Conservation (phyloP, 2,113 vertebrate species). For the Salminus brasiliensis region DNA sequence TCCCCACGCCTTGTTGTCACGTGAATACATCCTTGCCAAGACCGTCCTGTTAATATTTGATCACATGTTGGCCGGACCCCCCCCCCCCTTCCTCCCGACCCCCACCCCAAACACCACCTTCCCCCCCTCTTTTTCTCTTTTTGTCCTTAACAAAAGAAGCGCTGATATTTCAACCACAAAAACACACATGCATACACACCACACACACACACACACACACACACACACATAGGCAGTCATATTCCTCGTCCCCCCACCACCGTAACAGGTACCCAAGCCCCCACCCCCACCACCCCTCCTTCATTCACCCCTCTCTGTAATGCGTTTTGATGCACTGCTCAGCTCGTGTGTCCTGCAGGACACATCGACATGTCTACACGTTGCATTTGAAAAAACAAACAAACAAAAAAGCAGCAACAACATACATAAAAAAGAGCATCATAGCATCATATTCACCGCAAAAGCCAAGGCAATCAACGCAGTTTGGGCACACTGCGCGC, state of each 20-base stretch:
- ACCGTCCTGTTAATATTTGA: slow-evolving; percentile 86
- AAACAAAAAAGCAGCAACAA: slow-evolving; percentile 51
- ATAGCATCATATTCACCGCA: slow-evolving; percentile 28
- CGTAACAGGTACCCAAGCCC: slow-evolving; percentile 50
- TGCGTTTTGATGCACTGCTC: slow-evolving; percentile 57
- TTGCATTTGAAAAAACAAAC: slow-evolving; percentile 68
- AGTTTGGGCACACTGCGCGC: slow-evolving; percentile 49
- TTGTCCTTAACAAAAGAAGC: slow-evolving; percentile 75
- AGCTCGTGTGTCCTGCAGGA: too few relatives aligned
- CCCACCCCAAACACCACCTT: too few relatives aligned
- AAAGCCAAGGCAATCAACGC: slow-evolving; percentile 55
- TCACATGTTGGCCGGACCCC: slow-evolving; percentile 85
- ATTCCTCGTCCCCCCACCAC: slow-evolving; percentile 24
- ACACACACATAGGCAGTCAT: too few relatives aligned
- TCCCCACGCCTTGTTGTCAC: slow-evolving; percentile 87
- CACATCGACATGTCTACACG: slow-evolving; percentile 72
- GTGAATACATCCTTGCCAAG: slow-evolving; percentile 84
- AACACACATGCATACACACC: slow-evolving; percentile 53
- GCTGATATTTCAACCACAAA: slow-evolving; percentile 66
- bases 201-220: slow-evolving; percentile 51
- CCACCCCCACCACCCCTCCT: too few relatives aligned
- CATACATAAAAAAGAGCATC: slow-evolving; percentile 56
- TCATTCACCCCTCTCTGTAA: slow-evolving; percentile 22
- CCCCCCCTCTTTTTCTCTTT: too few relatives aligned
- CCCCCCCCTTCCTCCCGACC: too few relatives aligned